Evolutionary conservation across 1,140 invertebrate genomes (phyloP).

Genomic region (Heliconius eleuchia): DNA sequence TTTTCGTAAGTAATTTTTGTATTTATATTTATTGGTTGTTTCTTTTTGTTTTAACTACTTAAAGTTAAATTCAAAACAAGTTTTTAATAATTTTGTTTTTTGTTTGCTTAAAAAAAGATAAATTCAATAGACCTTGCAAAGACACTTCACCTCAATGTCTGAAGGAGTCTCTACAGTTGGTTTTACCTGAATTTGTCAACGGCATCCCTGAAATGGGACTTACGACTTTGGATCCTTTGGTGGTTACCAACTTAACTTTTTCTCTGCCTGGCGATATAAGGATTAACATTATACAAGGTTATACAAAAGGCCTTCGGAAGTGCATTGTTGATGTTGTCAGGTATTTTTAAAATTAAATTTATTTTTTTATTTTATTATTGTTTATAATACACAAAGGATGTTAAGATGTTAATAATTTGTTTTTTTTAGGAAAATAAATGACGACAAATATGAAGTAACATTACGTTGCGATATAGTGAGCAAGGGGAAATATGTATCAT

Average conservation of each 20-base stretch:
- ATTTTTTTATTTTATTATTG: not conserved
- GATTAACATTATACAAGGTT: slow-evolving; percentile 25
- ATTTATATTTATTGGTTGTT: not conserved
- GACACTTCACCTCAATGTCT: slow-evolving; percentile 34
- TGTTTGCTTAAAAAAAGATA: not conserved
- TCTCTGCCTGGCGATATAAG: slow-evolving; percentile 25
- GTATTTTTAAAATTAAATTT: slow-evolving; percentile 14
- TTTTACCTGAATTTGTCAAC: slow-evolving; percentile 34
- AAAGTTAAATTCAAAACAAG: not conserved
- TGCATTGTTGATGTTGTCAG: slow-evolving; percentile 33
- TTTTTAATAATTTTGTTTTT: not conserved
- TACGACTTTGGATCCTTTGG: slow-evolving; percentile 31
- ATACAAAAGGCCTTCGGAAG: slow-evolving; percentile 27
- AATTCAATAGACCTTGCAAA: slow-evolving; percentile 26
- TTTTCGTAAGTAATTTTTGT: slow-evolving; percentile 22
- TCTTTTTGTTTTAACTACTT: not conserved
- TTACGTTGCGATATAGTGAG: slow-evolving; percentile 33
- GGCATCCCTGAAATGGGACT: slow-evolving; percentile 37
- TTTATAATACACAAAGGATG: not conserved
- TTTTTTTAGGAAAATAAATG: not conserved
- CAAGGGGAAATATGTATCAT: slow-evolving; percentile 33
- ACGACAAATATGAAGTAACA: slow-evolving; percentile 20
- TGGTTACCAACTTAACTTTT: slow-evolving; percentile 28
- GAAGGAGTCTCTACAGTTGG: slow-evolving; percentile 15
- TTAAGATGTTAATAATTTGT: not conserved